Base-by-base conservation (phyloP, 2,797 vertebrate genomes). In the Lerista edwardsae region DNA sequence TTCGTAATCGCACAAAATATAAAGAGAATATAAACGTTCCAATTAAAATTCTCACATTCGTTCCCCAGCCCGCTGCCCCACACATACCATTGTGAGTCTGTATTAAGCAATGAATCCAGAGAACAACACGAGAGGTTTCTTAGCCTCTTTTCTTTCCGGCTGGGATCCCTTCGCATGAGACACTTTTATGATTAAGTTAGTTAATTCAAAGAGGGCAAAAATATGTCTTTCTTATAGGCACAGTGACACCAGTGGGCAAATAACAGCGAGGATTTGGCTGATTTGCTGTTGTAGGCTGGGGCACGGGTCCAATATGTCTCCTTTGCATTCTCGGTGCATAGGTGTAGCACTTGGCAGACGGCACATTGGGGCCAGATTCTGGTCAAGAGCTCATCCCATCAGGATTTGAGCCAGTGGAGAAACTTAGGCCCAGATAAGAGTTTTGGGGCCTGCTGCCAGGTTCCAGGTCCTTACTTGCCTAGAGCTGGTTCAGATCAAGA, bases 121-220 rank as follows among this genome's bases (percentile, higher is more conserved):
- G 80, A 86, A 51, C 65, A n/a, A 75, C 2, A 79, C 34, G 82
- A 14, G 82, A 79, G 57, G 55, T 44, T 87, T 85, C 41, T 87
- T 81, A 65, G 83, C 90, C 67, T 65, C 3, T 11, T 84, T 67
- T 25, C 55, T 2, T 47, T 91, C 89, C 55, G 39, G 57, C 81
- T 87, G 55, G 11, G 82, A 65, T 55, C 11, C 79, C 17, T 76
- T 80, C 68, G 44, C 44, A 51, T 21, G 2, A 79, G 75, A 75
- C 19, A 0, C 51, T 65, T 86, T 85, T 59, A 80, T 84, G 78
- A 80, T 79, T 34, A 88, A 36, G 57, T 1, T 79, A 34, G 72
- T 59, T 44, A 61, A 36, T 77, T 6, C n/a, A 17, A 59, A 61
- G 87, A 80, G 59, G 23, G 23, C 61, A 57, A 47, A 34, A 44